These are phyloP conservation scores for Junco hyemalis DNA, from an alignment of 2,113 vertebrate genomes.

Conservation along the genomic window DNA sequence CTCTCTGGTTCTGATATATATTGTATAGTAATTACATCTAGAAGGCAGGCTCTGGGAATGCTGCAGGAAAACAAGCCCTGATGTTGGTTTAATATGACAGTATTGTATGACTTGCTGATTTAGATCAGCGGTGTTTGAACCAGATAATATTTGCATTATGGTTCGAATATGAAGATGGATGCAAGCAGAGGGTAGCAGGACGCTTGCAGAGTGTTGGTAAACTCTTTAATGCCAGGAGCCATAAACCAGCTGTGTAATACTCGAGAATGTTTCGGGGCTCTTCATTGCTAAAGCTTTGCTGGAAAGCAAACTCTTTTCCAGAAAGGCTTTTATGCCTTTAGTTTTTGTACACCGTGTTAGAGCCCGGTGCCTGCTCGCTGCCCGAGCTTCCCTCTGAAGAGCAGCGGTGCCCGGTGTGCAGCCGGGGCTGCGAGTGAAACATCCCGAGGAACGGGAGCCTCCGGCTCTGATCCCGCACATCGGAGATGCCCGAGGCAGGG, in stretches of 20 bases:
- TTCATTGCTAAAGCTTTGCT: neutral
- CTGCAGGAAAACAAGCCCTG: constrained; percentile 60
- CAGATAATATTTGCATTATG: neutral
- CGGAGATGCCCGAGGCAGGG: constrained; percentile 16
- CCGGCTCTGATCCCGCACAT: neutral
- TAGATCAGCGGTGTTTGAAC: constrained; percentile 6
- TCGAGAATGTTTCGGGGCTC: neutral
- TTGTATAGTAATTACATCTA: constrained; percentile 72
- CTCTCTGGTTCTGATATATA: constrained; percentile 62
- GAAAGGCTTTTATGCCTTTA: neutral
- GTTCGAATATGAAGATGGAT: neutral
- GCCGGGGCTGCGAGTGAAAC: neutral
- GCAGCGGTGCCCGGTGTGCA: neutral
- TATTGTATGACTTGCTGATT: constrained; percentile 28
- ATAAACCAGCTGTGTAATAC: neutral
- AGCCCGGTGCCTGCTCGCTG: neutral
- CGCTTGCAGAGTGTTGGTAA: neutral
- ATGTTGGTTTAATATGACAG: constrained; percentile 67
- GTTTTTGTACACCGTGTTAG: neutral
- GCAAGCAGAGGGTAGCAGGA: neutral
- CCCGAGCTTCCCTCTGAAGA: neutral
- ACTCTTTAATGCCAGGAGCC: neutral
- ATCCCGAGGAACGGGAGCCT: neutral
- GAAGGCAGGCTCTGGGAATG: constrained; percentile 59
- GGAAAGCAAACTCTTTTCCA: neutral